Base-by-base conservation (phyloP, 1,140 invertebrate species). In the Drosophila tristis region DNA sequence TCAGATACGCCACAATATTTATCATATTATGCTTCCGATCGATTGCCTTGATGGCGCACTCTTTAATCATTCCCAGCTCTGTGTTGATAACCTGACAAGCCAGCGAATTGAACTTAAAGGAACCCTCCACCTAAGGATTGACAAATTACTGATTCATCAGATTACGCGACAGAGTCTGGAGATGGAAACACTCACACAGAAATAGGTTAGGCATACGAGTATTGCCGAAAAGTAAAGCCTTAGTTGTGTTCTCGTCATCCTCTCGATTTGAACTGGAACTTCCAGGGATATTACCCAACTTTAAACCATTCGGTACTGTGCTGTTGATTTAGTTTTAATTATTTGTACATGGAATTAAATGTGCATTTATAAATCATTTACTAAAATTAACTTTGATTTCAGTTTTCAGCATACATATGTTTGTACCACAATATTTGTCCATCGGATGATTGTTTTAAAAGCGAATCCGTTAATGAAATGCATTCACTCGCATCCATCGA, bases 21-120 rank as follows among this genome's bases (percentile, higher is more conserved):
- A 76, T 20, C 13, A 39, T 35, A 15, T 80, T 80, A 16, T 56
- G 45, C 8, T 23, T 45, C 3, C 59, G 56, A 56, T 76, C 64
- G 13, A 80, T 47, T 0, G 77, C 78, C 16, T 48, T 71, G 4
- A 79, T 80, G 5, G 47, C 31, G n/a, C 77, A 79, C 29, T 58
- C 29, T 9, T 53, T 35, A 0, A 51, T 5, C 0, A 2, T 4
- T 13, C 63, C 16, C 4, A 23, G 0, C 2, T 75, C n/a, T 1
- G 50, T 25, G 11, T 44, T 23, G 5, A 1, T 0, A 15, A 39
- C 2, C 0, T 31, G 11, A n/a, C 51, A 76, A 0, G 13, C 11
- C 7, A 76, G 4, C 7, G 45, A 43, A 50, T 61, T 59, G 11
- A 76, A 76, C 25, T 76, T 76, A 4, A 63, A 51, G 9, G 47